Base-by-base conservation (phyloP, 2,113 vertebrate species). In the Myotis yumanensis region DNA sequence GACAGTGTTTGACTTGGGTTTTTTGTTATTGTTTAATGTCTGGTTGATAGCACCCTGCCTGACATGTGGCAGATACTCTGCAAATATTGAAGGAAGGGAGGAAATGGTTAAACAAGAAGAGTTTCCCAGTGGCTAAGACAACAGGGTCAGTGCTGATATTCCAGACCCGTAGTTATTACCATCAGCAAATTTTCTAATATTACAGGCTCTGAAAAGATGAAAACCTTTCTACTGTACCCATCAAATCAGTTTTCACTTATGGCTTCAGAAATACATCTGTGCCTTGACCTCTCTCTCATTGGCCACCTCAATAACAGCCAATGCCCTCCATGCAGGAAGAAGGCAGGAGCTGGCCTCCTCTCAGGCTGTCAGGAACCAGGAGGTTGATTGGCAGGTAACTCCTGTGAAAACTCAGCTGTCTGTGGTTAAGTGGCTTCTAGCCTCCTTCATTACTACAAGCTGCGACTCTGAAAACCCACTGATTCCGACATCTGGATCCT, bases 401-500 rank as follows among this genome's bases (percentile, higher is more conserved):
- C 94, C 72, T 46, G 43, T 0, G 0, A 73, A 91, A 83, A 54
- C 48, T 37, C 59, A 86, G 64, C 40, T 23, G 30, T 57, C 79
- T 51, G 59, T 32, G 40, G 35, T 76, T 91, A 89, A 64, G 52
- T 64, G 59, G 84, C 46, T 91, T 35, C 86, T 81, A 62, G 85
- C 72, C 68, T 94, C 80, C 57, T 54, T 91, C 28, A 68, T 84
- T 43, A 84, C 51, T 43, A 89, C 37, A 87, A 92, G 82, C 28
- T 59, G 59, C 79, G 71, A 46, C 46, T 89, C 93, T 90, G 90
- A 91, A 95, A 90, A 82, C 80, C 81, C 89, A 76, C 54, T 86
- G 89, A 94, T 96, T 96, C 85, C 11, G 73, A 94, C 93, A 93
- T 89, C 93, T 85, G 71, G 80, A 90, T 93, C 81, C 64, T 94